These are phyloP conservation scores for Artemia sinica DNA, from an alignment of 2,888 invertebrate genomes.

Conservation along the genomic window DNA sequence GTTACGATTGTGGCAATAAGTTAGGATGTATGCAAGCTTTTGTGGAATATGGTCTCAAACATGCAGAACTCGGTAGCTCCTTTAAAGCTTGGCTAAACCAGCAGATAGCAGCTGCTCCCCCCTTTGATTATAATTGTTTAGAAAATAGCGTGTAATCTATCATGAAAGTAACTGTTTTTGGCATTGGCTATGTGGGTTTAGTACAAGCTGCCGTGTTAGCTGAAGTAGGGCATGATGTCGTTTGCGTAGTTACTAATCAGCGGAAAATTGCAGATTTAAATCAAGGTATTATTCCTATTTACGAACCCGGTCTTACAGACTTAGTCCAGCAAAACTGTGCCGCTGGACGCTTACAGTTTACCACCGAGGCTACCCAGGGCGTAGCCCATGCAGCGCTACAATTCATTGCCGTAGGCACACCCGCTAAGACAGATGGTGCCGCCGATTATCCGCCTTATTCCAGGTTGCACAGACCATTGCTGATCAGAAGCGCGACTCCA, in stretches of 20 bases:
- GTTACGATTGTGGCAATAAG: slow-evolving; percentile 1
- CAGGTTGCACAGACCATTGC: not conserved
- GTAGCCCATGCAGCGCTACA: slow-evolving; percentile 9
- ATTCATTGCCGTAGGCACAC: slow-evolving; percentile 18
- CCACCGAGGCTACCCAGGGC: not conserved
- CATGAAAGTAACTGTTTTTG: slow-evolving; percentile 17
- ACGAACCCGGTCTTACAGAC: slow-evolving; percentile 13
- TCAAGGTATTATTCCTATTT: slow-evolving; percentile 16
- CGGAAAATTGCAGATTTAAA: slow-evolving; percentile 12
- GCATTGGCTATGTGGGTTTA: slow-evolving; percentile 18
- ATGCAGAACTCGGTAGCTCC: not conserved
- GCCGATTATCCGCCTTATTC: slow-evolving; percentile 16
- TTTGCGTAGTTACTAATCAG: not conserved
- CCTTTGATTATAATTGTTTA: not conserved
- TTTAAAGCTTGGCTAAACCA: not conserved
- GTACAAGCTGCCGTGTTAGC: slow-evolving; percentile 18
- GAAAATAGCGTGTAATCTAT: too few relatives aligned
- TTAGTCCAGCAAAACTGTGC: not conserved
- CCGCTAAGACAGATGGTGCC: not conserved
- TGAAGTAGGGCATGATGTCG: slow-evolving; percentile 16
- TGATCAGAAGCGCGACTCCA: not conserved
- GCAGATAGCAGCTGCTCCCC: not conserved
- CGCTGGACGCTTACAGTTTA: not conserved
- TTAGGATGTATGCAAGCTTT: not conserved
- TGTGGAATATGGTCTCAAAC: not conserved